Percentiles rank a stretch among this genome's conserved stretches.
These are phyloP conservation scores for Acrocephalus arundinaceus DNA, from an alignment of 2,113 vertebrate genomes.

Conservation along the genomic window DNA sequence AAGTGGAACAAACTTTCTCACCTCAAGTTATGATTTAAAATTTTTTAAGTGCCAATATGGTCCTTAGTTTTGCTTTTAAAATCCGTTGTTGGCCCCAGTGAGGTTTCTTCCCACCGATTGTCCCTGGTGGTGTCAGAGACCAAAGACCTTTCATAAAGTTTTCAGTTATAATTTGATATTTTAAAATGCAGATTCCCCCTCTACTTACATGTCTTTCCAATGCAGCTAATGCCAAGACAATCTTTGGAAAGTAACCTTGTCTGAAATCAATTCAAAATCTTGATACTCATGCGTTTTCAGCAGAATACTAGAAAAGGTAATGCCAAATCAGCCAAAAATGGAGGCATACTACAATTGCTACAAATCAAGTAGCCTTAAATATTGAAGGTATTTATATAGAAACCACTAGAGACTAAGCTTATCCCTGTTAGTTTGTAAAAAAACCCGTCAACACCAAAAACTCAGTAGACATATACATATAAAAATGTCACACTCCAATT, in stretches of 20 bases:
- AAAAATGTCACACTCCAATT: background rate
- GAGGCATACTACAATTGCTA: background rate
- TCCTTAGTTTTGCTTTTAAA: background rate
- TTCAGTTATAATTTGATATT: background rate
- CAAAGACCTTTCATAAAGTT: background rate
- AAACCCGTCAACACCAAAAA: background rate
- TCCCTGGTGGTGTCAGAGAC: background rate
- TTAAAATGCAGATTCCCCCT: background rate
- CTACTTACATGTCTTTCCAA: background rate
- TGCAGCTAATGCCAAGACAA: background rate
- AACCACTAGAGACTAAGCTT: background rate
- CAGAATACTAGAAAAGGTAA: background rate
- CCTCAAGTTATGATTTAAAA: slow-evolving; percentile 8
- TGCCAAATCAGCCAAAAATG: background rate
- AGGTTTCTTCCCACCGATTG: background rate
- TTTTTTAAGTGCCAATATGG: background rate
- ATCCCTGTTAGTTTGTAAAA: background rate
- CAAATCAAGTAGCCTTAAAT: background rate
- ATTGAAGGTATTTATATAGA: background rate
- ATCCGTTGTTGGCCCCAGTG: background rate
- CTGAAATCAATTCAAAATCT: background rate
- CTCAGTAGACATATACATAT: background rate
- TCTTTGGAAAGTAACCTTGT: background rate
- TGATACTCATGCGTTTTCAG: background rate
- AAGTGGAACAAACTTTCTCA: slow-evolving; percentile 49